phyloP scores from a whole-genome alignment of 2,888 invertebrate species.

The Podotricha telesiphe region DNA sequence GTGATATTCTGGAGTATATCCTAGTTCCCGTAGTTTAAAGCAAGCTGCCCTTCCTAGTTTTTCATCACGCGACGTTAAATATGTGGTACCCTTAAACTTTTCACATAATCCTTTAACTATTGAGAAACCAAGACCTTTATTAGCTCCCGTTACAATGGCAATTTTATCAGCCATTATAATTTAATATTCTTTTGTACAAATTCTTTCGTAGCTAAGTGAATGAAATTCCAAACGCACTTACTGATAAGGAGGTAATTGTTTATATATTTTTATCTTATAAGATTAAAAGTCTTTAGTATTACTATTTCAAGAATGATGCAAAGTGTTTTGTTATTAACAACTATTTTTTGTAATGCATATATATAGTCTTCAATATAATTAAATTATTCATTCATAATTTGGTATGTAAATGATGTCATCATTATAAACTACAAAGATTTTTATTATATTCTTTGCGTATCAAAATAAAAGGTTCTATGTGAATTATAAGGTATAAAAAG shows the following conservation, averaged over 20 bases:
- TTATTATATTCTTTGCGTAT: background rate
- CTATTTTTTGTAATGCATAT: background rate
- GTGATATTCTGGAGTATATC: constrained; percentile 82
- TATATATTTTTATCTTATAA: constrained; percentile 24
- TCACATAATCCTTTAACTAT: constrained; percentile 86
- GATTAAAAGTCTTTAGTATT: background rate
- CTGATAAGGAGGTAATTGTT: background rate
- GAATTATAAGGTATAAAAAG: background rate
- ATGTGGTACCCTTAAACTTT: constrained; percentile 86
- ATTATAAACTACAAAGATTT: background rate
- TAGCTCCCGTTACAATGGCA: constrained; percentile 86
- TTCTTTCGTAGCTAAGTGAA: background rate
- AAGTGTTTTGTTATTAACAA: background rate
- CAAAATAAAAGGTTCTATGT: background rate
- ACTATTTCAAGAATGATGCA: background rate
- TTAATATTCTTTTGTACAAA: background rate
- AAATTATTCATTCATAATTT: background rate
- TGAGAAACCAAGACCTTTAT: constrained; percentile 88
- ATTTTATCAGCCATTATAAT: constrained; percentile 50
- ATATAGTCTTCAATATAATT: background rate
- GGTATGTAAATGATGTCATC: background rate
- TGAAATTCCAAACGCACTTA: background rate
- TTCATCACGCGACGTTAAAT: constrained; percentile 86
- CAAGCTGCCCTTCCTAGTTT: constrained; percentile 84
- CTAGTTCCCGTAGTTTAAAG: constrained; percentile 76